Conservation (phyloP, 2,113 vertebrate genomes). For the Lagenorhynchus albirostris region DNA sequence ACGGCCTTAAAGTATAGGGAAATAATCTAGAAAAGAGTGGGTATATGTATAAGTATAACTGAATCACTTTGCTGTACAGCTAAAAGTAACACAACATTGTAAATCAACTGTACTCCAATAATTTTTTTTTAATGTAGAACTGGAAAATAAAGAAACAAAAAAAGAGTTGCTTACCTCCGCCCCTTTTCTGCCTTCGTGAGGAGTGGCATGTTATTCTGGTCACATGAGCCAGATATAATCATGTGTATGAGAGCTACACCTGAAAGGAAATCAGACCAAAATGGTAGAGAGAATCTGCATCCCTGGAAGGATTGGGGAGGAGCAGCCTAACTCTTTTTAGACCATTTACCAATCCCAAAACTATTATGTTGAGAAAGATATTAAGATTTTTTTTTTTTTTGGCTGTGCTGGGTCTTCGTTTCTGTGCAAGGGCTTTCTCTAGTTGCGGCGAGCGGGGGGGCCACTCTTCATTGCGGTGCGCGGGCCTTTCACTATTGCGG, state of each 20-base stretch:
- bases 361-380: neutral
- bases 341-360: neutral
- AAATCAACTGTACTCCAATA: neutral
- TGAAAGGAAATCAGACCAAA: neutral
- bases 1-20: neutral
- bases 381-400: neutral
- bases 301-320: no score
- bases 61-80: neutral
- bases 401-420: no score
- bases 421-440: no score
- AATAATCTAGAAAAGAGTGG: neutral
- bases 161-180: neutral
- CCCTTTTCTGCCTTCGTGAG: neutral
- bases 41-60: neutral
- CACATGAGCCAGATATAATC: neutral
- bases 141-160: neutral
- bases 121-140: neutral
- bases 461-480: no score
- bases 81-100: neutral
- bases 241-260: neutral
- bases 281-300: neutral
- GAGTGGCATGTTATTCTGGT: neutral
- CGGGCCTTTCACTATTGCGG: no score
- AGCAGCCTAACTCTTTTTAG: neutral
- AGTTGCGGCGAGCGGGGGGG: no score